phyloP scores from a whole-genome alignment of 2,797 vertebrate genomes.

The Sarcophilus harrisii region DNA sequence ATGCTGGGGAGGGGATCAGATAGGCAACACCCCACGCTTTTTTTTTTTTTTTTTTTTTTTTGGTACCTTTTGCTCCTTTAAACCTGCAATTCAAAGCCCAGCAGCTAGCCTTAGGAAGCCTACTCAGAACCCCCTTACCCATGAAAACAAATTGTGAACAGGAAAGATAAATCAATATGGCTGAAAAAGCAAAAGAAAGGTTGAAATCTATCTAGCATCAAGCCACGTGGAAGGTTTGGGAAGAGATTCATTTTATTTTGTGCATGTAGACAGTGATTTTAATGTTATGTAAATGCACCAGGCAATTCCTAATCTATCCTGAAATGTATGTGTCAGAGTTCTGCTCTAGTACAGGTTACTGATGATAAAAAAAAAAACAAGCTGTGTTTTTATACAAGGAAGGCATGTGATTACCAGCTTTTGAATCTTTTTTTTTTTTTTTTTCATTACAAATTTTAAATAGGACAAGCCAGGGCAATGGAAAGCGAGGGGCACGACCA shows the following conservation, averaged over 20 bases:
- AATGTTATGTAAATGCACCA: conserved; percentile 84
- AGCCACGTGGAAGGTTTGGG: conserved; percentile 72
- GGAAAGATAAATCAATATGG: not conserved
- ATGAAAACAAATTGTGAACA: conserved; percentile 9
- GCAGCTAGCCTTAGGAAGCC: conserved; percentile 47
- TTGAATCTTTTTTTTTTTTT: conserved; percentile 71
- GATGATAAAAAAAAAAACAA: conserved; percentile 84
- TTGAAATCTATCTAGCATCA: conserved; percentile 72
- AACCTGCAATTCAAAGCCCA: conserved; percentile 18
- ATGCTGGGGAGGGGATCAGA: conserved; percentile 80
- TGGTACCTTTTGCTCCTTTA: conserved; percentile 17
- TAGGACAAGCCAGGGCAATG: conserved; percentile 76
- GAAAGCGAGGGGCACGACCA: conserved; percentile 63
- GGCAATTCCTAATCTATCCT: conserved; percentile 83
- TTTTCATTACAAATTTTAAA: conserved; percentile 83
- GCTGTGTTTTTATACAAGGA: conserved; percentile 82
- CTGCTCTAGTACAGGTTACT: conserved; percentile 82
- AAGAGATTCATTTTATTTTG: conserved; percentile 82
- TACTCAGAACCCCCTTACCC: not conserved
- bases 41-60: not conserved
- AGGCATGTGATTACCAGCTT: conserved; percentile 78
- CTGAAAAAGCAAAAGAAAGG: not conserved
- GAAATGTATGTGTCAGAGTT: conserved; percentile 83
- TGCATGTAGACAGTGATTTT: conserved; percentile 83
- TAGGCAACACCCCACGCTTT: conserved; percentile 69